phyloP scores from a whole-genome alignment of 2,113 vertebrate species.

The Sialia sialis region DNA sequence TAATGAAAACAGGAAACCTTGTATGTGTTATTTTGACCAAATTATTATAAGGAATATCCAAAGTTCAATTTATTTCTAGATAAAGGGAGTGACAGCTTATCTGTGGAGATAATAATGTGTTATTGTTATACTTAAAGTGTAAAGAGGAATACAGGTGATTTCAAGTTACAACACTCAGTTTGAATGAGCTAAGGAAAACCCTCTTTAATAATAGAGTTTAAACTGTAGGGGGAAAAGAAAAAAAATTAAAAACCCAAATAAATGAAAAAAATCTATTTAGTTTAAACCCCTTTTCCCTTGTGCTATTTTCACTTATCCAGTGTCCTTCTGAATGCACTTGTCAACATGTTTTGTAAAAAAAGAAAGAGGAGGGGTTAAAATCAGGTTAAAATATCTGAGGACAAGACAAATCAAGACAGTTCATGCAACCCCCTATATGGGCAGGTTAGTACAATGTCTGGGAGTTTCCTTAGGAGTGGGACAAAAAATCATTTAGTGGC shows the following conservation, averaged over 20 bases:
- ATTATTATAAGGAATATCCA: not conserved
- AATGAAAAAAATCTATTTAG: not conserved
- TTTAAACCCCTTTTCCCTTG: not conserved
- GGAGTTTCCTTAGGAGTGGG: fast-evolving
- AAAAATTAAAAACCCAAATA: not conserved
- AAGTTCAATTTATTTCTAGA: not conserved
- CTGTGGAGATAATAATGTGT: not conserved
- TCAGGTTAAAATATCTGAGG: not conserved
- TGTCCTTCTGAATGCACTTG: not conserved
- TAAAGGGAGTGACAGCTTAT: not conserved
- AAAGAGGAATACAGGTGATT: not conserved
- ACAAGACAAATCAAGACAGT: not conserved
- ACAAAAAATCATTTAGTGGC: not conserved
- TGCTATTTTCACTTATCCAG: not conserved
- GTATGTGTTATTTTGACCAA: not conserved
- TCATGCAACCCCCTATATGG: not conserved
- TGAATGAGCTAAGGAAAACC: not conserved
- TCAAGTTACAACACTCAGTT: not conserved
- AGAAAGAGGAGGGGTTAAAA: not conserved
- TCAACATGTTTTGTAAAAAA: not conserved
- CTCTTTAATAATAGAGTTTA: not conserved
- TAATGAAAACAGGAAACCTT: not conserved
- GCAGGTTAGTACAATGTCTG: not conserved
- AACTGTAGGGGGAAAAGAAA: not conserved
- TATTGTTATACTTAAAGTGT: not conserved